Base-by-base conservation (phyloP, 2,113 vertebrate genomes). In the Amphilophus citrinellus region DNA sequence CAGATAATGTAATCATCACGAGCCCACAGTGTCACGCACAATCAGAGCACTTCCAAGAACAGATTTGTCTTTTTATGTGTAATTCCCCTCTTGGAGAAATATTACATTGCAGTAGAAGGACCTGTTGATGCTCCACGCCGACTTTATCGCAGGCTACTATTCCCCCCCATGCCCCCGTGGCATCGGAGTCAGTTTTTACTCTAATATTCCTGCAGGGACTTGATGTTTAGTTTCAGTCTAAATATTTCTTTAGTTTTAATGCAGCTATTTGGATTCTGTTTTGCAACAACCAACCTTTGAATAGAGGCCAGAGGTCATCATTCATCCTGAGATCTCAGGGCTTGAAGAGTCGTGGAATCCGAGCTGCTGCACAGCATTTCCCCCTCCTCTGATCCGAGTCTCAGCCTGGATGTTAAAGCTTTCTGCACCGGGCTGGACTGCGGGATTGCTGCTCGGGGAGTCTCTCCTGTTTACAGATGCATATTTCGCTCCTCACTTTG, bases 291-390 rank as follows among this genome's bases (percentile, higher is more conserved):
- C 60, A n/a, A 66, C 57, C 80, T 88, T 61, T 84, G 81, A 65
- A 80, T 80, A 61, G 77, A 79, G 80, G 83, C 80, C 90, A 92
- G 83, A 87, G 92, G 87, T 92, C 86, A 88, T 85, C 76, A 71
- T 87, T 94, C 86, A 85, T 61, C 80, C 83, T 83, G 80, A 47
- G 59, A 75, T 61, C 81, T 82, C 79, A 42, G 37, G 60, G 68
- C 61, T 77, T 32, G 62, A 76, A 82, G 18, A 62, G 75, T 84
- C 32, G 44, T 22, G 89, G 79, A 87, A 77, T 39, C 61, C 0
- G 89, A 89, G 85, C 86, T 77, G 61, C 57, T 77, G 42, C 15
- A 14, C 83, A 53, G 56, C 47, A 1, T 77, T 27, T 30, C 30
- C 27, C 61, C 22, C 82, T 39, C 22, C 79, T 39, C 71, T 76